Base-by-base conservation (phyloP, 2,113 vertebrate genomes). In the Apaloderma vittatum region DNA sequence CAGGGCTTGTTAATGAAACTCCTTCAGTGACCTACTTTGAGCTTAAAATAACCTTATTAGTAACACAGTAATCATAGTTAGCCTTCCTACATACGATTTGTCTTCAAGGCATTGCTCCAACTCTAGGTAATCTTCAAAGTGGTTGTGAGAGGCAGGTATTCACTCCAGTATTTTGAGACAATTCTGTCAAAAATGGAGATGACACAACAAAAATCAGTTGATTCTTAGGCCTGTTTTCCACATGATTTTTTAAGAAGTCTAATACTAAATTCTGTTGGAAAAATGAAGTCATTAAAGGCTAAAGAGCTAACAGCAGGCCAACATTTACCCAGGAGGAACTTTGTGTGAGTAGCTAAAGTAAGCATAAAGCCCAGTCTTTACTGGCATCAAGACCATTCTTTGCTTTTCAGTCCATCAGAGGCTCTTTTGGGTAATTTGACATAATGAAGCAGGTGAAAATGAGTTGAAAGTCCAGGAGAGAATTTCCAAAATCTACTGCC, bases 31-130 rank as follows among this genome's bases (percentile, higher is more conserved):
- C 96, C 88, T 86, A 94, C 59, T 94, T 79, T 40, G 49, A 76
- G 76, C 84, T 96, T 97, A 94, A 96, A 97, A 97, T 96, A 92
- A 90, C 87, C 61, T 72, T 90, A 93, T 96, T 95, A 96, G 58
- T 82, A 94, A 88, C 74, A 68, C n/a, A 8, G 55, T 61, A 88
- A 89, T 93, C 75, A 79, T 84, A 92, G 86, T 37, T 90, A 68
- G 20, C 48, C 45, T 94, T 97, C 92, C 94, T 94, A 93, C 92
- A 70, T 93, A 74, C 0, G 3, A 77, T 66, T 91, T 74, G 57
- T 74, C 76, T 95, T 88, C 34, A 76, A 93, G 82, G 57, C 61
- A 9, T 55, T 52, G 57, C 65, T 82, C 37, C 84, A 93, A 13
- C 27, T 46, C 77, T 6, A 89, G 75, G 61, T 85, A 88, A 77